These are phyloP conservation scores for Pedetes capensis DNA, from an alignment of 2,113 vertebrate species.

Conservation along the genomic window DNA sequence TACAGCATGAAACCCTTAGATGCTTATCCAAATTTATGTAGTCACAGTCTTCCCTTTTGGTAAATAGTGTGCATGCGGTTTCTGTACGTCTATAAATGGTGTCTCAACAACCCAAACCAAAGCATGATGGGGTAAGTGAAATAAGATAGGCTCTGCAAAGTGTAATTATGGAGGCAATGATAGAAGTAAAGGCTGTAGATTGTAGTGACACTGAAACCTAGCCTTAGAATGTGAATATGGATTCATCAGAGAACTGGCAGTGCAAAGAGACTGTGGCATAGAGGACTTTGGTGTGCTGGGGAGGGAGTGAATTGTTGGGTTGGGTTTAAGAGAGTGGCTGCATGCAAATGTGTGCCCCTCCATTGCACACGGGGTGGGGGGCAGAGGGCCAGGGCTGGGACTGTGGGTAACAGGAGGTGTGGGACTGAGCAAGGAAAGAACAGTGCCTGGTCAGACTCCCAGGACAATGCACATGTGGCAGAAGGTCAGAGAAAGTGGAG, in stretches of 20 bases:
- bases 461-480: not conserved
- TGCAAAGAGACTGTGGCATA: fast-evolving
- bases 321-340: not conserved
- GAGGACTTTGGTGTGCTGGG: not conserved
- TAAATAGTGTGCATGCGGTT: fast-evolving
- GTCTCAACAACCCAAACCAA: not conserved
- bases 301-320: no score
- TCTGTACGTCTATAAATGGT: fast-evolving
- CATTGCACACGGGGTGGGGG: no score
- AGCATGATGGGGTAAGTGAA: not conserved
- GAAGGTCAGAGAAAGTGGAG: not conserved
- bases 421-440: not conserved
- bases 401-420: not conserved
- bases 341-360: not conserved
- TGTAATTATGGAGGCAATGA: not conserved
- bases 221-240: not conserved
- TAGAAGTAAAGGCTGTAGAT: not conserved
- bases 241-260: not conserved
- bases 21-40: not conserved
- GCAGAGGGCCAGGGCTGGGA: not conserved
- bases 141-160: not conserved
- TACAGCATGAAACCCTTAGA: not conserved
- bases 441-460: no score
- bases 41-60: not conserved
- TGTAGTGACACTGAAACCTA: not conserved